phyloP scores from a whole-genome alignment of 2,888 invertebrate species.

The Argyresthia albistria region DNA sequence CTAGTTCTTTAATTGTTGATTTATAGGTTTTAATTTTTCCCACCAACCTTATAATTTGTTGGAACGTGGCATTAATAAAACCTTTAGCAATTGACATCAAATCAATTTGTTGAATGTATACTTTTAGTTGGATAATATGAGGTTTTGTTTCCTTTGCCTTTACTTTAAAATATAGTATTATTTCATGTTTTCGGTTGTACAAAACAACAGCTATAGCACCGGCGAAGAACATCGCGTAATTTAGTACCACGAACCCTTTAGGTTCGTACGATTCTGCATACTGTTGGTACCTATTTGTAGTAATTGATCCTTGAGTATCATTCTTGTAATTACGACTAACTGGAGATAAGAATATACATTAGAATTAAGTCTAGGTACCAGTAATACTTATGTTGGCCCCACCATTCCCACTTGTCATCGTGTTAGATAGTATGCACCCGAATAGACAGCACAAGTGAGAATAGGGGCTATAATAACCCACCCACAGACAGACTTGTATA shows the following conservation, averaged over 20 bases:
- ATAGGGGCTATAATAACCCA: too few relatives aligned
- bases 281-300: too few relatives aligned
- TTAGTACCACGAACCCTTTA: neutral
- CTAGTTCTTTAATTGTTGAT: slow-evolving; percentile 8
- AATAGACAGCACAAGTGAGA: too few relatives aligned
- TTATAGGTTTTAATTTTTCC: slow-evolving; percentile 9
- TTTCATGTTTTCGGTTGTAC: slow-evolving; percentile 32
- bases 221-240: slow-evolving; percentile 35
- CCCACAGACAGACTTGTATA: too few relatives aligned
- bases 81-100: slow-evolving; percentile 21
- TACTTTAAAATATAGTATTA: slow-evolving; percentile 20
- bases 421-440: too few relatives aligned
- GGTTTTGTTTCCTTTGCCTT: neutral
- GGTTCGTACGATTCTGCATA: too few relatives aligned
- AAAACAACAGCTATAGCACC: slow-evolving; percentile 34
- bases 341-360: neutral
- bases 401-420: too few relatives aligned
- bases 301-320: neutral
- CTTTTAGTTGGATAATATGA: too few relatives aligned
- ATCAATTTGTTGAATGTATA: neutral
- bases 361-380: too few relatives aligned
- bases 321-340: neutral
- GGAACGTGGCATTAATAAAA: slow-evolving; percentile 15
- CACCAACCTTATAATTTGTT: slow-evolving; percentile 16
- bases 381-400: too few relatives aligned